phyloP scores from a whole-genome alignment of 2,888 invertebrate genomes.

The Pheosia gnoma region DNA sequence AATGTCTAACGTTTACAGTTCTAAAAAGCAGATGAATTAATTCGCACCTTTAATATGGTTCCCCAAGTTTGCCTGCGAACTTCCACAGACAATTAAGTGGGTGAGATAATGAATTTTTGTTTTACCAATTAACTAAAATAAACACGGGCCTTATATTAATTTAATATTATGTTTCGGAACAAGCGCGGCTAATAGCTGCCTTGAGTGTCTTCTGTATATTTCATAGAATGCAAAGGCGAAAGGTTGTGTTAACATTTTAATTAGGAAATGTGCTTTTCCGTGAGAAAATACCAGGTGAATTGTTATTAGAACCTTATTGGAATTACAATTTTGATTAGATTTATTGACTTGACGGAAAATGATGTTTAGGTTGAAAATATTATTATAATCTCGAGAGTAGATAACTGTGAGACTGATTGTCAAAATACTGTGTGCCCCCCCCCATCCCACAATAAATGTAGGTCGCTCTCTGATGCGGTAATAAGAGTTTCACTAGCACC shows the following conservation, averaged over 20 bases:
- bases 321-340: too few species aligned
- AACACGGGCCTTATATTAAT: constrained; percentile 30
- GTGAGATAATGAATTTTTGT: constrained; percentile 35
- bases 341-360: not conserved
- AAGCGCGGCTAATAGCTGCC: constrained; percentile 26
- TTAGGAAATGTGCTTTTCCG: not conserved
- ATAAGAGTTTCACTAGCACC: too few species aligned
- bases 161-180: constrained; percentile 28
- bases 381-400: too few species aligned
- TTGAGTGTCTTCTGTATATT: constrained; percentile 12
- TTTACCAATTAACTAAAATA: constrained; percentile 29
- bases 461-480: too few species aligned
- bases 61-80: constrained; percentile 1
- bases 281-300: not conserved
- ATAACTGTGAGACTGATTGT: too few species aligned
- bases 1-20: not conserved
- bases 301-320: not conserved
- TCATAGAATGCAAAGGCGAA: not conserved
- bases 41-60: constrained; percentile 13
- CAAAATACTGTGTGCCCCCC: too few species aligned
- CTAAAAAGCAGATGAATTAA: constrained; percentile 12
- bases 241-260: constrained; percentile 16
- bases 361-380: not conserved
- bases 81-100: constrained; percentile 21
- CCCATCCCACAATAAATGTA: too few species aligned